phyloP scores from a whole-genome alignment of 2,113 vertebrate genomes.

The Hoplias malabaricus region DNA sequence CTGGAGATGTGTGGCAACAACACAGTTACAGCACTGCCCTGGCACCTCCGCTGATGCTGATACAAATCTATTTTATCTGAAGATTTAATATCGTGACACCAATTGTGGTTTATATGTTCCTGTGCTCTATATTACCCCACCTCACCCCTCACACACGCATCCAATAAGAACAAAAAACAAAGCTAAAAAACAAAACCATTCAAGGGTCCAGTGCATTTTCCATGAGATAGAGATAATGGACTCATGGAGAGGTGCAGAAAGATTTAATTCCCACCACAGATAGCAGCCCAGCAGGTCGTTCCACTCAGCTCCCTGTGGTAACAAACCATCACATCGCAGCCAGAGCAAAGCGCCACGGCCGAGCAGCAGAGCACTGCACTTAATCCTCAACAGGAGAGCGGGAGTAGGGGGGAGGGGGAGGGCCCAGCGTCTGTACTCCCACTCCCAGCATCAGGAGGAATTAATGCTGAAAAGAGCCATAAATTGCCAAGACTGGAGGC shows the following conservation, averaged over 20 bases:
- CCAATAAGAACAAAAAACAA: not conserved
- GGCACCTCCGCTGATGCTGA: too few relatives aligned
- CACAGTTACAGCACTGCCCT: too few relatives aligned
- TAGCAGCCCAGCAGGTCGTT: conserved; percentile 46
- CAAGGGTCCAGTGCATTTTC: not conserved
- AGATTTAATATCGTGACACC: too few relatives aligned
- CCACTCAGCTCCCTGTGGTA: conserved; percentile 49
- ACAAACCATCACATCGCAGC: conserved; percentile 54
- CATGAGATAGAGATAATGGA: conserved; percentile 63
- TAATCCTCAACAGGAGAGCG: conserved; percentile 30
- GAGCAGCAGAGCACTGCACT: conserved; percentile 55
- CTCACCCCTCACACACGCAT: not conserved
- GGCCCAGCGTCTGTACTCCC: conserved; percentile 38
- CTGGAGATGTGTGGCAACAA: too few relatives aligned
- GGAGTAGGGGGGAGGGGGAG: conserved; percentile 20
- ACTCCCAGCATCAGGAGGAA: conserved; percentile 46
- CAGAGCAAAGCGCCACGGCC: conserved; percentile 53
- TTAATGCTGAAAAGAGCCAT: conserved; percentile 43
- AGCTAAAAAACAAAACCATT: not conserved
- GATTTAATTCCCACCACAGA: conserved; percentile 58
- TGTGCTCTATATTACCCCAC: not conserved
- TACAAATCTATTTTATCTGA: too few relatives aligned
- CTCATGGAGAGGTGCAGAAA: conserved; percentile 61
- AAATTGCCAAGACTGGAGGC: conserved; percentile 29
- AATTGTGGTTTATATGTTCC: not conserved